These are phyloP conservation scores for Papilio glaucus DNA, from an alignment of 1,140 invertebrate genomes.

Conservation along the genomic window DNA sequence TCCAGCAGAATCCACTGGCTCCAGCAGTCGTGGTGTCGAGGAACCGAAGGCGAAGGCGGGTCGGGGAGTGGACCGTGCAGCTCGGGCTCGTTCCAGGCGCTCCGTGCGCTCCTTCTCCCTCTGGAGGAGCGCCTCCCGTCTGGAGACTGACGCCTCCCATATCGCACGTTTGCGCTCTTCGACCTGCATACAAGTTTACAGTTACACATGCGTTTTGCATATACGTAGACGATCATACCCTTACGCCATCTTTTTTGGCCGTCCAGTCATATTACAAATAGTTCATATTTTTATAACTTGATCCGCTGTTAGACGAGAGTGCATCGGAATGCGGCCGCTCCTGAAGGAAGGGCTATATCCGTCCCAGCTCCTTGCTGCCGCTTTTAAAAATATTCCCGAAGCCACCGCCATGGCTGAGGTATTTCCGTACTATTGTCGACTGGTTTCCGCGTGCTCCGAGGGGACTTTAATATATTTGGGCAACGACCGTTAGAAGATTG, in stretches of 20 bases:
- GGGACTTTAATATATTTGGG: neutral
- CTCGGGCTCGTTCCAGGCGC: constrained; percentile 92
- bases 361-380: constrained; percentile 5
- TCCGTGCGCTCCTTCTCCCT: constrained; percentile 94
- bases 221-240: neutral
- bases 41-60: constrained; percentile 94
- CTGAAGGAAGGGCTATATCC: constrained; percentile 7
- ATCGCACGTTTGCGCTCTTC: constrained; percentile 94
- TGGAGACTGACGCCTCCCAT: constrained; percentile 92
- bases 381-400: constrained; percentile 36
- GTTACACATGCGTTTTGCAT: constrained; percentile 2
- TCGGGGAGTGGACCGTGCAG: constrained; percentile 90
- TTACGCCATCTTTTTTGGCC: neutral
- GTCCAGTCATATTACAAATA: neutral
- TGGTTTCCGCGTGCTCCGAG: constrained; percentile 3
- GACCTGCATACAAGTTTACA: constrained; percentile 83
- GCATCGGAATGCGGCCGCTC: constrained; percentile 15
- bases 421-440: constrained; percentile 30
- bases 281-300: constrained; percentile 13
- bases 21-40: constrained; percentile 93
- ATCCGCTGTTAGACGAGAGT: neutral
- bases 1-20: constrained; percentile 90
- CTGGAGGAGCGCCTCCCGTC: constrained; percentile 92
- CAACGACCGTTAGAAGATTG: no score
- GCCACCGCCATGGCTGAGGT: constrained; percentile 18